phyloP scores from a whole-genome alignment of 2,888 invertebrate genomes.

The Lasioglossum marginatum region DNA sequence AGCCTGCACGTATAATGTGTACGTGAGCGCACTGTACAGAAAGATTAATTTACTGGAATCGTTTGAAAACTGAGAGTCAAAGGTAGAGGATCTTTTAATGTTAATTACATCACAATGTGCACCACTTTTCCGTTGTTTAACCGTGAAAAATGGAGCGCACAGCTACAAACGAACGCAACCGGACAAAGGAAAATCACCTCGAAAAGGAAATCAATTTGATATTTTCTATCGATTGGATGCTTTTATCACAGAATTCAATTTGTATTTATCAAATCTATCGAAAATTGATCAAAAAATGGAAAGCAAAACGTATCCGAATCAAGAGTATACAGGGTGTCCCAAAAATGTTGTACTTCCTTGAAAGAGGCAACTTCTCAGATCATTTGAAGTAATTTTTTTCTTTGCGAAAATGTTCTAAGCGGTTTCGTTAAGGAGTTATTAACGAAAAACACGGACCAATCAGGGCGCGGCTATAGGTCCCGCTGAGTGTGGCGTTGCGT shows the following conservation, averaged over 20 bases:
- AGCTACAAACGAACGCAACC: not conserved
- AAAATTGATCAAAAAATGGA: not conserved
- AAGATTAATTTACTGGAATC: conserved; percentile 23
- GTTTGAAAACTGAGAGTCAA: conserved; percentile 11
- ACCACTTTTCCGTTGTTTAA: not conserved
- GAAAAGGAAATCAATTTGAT: not conserved
- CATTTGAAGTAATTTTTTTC: too few relatives aligned
- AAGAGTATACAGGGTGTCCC: too few relatives aligned
- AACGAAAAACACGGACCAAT: too few relatives aligned
- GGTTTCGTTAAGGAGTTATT: too few relatives aligned
- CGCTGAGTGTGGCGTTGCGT: too few relatives aligned
- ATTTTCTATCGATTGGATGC: not conserved
- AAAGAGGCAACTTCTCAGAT: too few relatives aligned
- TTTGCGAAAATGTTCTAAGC: too few relatives aligned
- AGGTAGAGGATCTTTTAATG: not conserved
- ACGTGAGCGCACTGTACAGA: not conserved
- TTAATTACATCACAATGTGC: conserved; percentile 21
- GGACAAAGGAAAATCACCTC: not conserved
- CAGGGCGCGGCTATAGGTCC: too few relatives aligned
- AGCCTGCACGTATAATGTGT: not conserved
- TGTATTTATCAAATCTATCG: not conserved
- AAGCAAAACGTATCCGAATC: not conserved
- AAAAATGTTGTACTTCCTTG: too few relatives aligned
- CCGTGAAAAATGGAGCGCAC: not conserved
- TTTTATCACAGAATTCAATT: not conserved